Evolutionary conservation across 2,888 invertebrate genomes (phyloP), one percentile per base, ranked within the genome.

Genomic region (Germaria angustata): DNA sequence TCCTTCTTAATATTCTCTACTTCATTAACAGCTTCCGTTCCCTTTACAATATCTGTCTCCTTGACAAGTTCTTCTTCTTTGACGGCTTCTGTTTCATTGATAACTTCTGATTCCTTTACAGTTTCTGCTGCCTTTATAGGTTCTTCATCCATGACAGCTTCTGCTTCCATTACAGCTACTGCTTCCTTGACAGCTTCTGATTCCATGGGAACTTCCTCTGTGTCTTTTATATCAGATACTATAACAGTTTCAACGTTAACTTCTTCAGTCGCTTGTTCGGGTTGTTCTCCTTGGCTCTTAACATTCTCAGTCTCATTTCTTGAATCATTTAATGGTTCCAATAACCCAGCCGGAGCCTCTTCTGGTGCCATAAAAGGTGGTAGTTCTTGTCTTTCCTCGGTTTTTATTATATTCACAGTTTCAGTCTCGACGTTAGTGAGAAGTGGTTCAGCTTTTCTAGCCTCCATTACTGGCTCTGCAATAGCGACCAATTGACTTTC

Each of bases 401-500:
- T 57, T 65, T 65, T 57, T 36, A 20, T 24, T 63, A 15, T 28
- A 61, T 51, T 69, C 24, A 39, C 2, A 20, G 13, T 61, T 71
- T 76, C 76, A 76, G 71, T 71, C 65, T 66, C 53, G 65, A 65
- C 39, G 24, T 34, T 53, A 13, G 53, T 66, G 34, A 72, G 66
- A 39, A 71, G 24, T 44, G 57, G 24, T 71, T 51, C 57, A 0
- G 57, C 13, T 20, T 71, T 17, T 36, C 68, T 63, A 9, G 49
- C 41, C 17, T 80, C 72, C 11, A 72, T 46, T n/a, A 63, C 22
- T 8, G 69, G 71, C 28, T 76, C 71, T 28, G 71, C 76, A 22
- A 66, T 44, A n/a, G 71, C 39, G 3, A 63, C 41, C 55, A 76
- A 49, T 65, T 75, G 65, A 39, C n/a, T 66, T 61, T 73, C 36